These are phyloP conservation scores for Girardia tigrina DNA, from an alignment of 2,888 invertebrate species.

Conservation along the genomic window DNA sequence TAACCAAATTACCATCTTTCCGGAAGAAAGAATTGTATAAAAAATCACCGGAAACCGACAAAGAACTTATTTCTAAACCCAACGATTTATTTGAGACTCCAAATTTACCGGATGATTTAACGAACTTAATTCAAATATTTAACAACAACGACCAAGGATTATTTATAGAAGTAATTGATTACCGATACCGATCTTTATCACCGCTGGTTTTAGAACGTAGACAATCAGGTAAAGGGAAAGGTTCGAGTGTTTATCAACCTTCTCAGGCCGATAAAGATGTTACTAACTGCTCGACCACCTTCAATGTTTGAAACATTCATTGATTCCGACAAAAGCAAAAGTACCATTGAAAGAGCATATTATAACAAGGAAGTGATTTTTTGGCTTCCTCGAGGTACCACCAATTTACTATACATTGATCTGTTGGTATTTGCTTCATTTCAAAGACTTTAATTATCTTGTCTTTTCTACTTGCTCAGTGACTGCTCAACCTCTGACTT, in stretches of 20 bases:
- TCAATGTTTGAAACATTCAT: constrained; percentile 54
- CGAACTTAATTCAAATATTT: constrained; percentile 3
- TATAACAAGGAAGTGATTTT: constrained; percentile 21
- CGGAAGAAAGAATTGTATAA: not conserved
- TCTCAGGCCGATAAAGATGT: constrained; percentile 54
- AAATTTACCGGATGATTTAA: not conserved
- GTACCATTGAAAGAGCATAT: constrained; percentile 35
- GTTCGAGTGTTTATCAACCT: constrained; percentile 55
- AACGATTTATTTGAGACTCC: not conserved
- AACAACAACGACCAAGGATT: constrained; percentile 31
- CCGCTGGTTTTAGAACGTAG: not conserved
- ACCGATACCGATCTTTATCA: not conserved
- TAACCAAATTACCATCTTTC: not conserved
- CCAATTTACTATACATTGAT: constrained; percentile 27
- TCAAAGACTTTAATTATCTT: not conserved
- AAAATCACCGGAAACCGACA: not conserved
- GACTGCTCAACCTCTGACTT: constrained; percentile 49
- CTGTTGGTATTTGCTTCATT: constrained; percentile 30
- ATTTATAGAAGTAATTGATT: constrained; percentile 28
- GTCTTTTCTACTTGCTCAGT: not conserved
- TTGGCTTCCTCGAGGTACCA: constrained; percentile 29
- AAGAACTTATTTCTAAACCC: not conserved
- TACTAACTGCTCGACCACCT: constrained; percentile 53
- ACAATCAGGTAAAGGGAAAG: constrained; percentile 45
- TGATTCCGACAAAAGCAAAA: constrained; percentile 41